These are phyloP conservation scores for Tipula lateralis DNA, from an alignment of 2,888 invertebrate species.

Conservation along the genomic window DNA sequence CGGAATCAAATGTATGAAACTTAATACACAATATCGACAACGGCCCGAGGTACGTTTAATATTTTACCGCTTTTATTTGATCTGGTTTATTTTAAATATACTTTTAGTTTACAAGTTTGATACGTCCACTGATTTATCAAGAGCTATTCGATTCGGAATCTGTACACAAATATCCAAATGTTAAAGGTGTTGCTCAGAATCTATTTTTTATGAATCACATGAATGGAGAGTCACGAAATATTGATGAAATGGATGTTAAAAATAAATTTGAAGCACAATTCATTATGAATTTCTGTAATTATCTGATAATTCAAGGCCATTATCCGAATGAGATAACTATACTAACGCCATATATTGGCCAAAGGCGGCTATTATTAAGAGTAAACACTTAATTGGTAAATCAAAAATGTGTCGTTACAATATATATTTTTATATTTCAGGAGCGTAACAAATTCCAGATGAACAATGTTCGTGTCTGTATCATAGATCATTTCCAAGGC, in stretches of 20 bases:
- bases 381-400: constrained; percentile 28
- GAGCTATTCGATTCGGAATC: constrained; percentile 56
- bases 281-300: constrained; percentile 56
- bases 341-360: constrained; percentile 66
- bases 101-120: constrained; percentile 51
- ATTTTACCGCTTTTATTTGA: too few relatives aligned
- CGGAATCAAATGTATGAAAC: constrained; percentile 54
- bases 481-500: constrained; percentile 77
- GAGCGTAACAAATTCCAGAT: constrained; percentile 38
- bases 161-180: constrained; percentile 54
- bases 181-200: constrained; percentile 58
- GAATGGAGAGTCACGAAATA: constrained; percentile 51
- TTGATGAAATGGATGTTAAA: constrained; percentile 54
- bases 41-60: constrained; percentile 51
- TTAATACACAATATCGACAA: constrained; percentile 73
- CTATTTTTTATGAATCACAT: constrained; percentile 66
- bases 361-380: constrained; percentile 51
- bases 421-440: constrained; percentile 35
- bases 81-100: background rate
- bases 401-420: background rate
- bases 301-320: constrained; percentile 60
- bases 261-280: constrained; percentile 63
- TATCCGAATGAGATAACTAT: constrained; percentile 62
- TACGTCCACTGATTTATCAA: constrained; percentile 65
- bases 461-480: constrained; percentile 56